phyloP scores from a whole-genome alignment of 2,888 invertebrate species.

The Schizaphis graminum region DNA sequence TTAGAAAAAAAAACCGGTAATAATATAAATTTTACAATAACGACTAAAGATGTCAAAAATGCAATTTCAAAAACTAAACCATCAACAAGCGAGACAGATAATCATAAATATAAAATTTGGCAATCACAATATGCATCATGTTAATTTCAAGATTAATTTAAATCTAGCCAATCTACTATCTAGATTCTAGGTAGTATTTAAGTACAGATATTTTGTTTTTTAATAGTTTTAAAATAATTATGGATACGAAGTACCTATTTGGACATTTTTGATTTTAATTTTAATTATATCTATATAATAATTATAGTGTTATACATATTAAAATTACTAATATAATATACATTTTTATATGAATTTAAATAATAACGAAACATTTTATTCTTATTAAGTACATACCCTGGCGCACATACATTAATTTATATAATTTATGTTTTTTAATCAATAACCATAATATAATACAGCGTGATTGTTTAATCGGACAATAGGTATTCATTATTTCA shows the following conservation, averaged over 20 bases:
- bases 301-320: no score
- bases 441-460: no score
- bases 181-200: not conserved
- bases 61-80: constrained; percentile 76
- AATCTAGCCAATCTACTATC: no score
- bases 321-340: no score
- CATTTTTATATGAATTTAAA: no score
- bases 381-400: no score
- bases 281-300: no score
- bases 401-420: no score
- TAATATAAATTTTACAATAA: constrained; percentile 69
- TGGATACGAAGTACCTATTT: not conserved
- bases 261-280: not conserved
- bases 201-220: not conserved
- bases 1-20: constrained; percentile 70
- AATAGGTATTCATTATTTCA: no score
- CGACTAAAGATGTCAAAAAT: constrained; percentile 72
- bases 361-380: no score
- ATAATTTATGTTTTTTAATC: no score
- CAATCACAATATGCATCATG: constrained; percentile 45
- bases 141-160: not conserved
- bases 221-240: not conserved
- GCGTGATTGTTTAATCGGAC: no score
- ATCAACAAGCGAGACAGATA: constrained; percentile 71
- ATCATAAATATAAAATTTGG: constrained; percentile 54